phyloP scores from a whole-genome alignment of 1,140 invertebrate species.

The Pseudoatta argentina region DNA sequence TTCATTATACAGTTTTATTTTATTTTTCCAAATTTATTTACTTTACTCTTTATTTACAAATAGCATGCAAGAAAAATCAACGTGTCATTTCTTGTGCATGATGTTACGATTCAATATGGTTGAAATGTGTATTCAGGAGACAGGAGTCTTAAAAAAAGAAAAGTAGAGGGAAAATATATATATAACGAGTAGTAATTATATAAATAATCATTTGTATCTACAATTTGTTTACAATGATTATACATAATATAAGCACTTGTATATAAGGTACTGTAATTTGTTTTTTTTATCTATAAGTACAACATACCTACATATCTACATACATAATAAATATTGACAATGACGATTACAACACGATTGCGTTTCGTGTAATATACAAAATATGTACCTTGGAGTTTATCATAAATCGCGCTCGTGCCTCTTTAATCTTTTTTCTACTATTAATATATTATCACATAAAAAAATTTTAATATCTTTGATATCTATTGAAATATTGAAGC shows the following conservation, averaged over 20 bases:
- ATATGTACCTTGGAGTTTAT: slow-evolving; percentile 4
- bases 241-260: slow-evolving; percentile 75
- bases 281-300: slow-evolving; percentile 61
- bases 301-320: slow-evolving; percentile 42
- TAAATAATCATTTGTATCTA: slow-evolving; percentile 71
- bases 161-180: not conserved
- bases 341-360: slow-evolving; percentile 31
- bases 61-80: too few relatives aligned
- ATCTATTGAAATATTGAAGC: not conserved
- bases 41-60: too few relatives aligned
- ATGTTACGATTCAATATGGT: too few relatives aligned
- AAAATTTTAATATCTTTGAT: not conserved
- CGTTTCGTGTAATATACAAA: not conserved
- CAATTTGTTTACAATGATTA: slow-evolving; percentile 64
- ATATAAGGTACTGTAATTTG: slow-evolving; percentile 65
- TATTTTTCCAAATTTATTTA: too few relatives aligned
- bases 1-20: too few relatives aligned
- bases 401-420: not conserved
- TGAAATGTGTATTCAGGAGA: too few relatives aligned
- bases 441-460: not conserved
- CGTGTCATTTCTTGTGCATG: too few relatives aligned
- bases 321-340: slow-evolving; percentile 54
- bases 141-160: not conserved
- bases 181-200: slow-evolving; percentile 18
- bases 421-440: not conserved